A percentile compares a stretch with the other conserved stretches of the same genome.
phyloP scores from a whole-genome alignment of 1,140 invertebrate genomes.

The Campoletis sonorensis region DNA sequence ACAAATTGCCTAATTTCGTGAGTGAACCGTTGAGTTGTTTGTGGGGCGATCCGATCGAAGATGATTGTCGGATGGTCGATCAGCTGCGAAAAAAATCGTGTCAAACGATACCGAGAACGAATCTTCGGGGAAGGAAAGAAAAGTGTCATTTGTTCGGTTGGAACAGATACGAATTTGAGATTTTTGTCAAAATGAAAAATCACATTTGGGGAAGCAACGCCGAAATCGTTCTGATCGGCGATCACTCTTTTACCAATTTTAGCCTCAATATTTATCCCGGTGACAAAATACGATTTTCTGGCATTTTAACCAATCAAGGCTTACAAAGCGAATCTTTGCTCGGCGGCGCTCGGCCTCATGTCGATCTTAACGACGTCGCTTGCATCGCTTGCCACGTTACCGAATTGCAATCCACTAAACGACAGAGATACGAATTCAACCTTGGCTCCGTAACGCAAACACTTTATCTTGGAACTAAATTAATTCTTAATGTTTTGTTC shows the following conservation, averaged over 20 bases:
- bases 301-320: constrained; percentile 74
- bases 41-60: constrained; percentile 80
- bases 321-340: constrained; percentile 74
- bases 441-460: constrained; percentile 77
- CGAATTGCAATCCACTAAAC: constrained; percentile 76
- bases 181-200: constrained; percentile 82
- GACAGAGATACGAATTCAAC: constrained; percentile 71
- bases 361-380: constrained; percentile 81
- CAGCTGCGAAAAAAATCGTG: constrained; percentile 76
- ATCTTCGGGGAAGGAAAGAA: constrained; percentile 73
- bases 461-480: constrained; percentile 81
- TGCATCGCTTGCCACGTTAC: constrained; percentile 82
- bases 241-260: constrained; percentile 84
- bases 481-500: constrained; percentile 85
- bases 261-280: constrained; percentile 80
- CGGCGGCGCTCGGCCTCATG: constrained; percentile 77
- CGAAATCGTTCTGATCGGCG: constrained; percentile 79
- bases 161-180: constrained; percentile 84
- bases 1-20: constrained; percentile 80
- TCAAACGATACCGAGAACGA: constrained; percentile 75
- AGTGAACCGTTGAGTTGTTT: constrained; percentile 81
- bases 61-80: constrained; percentile 75
- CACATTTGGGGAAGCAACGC: constrained; percentile 81
- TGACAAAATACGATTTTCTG: constrained; percentile 85
- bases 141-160: constrained; percentile 83